A percentile compares a stretch with the other conserved stretches of the same genome.
Conservation (phyloP, 2,888 invertebrate genomes). For the Digitonthophagus gazella region DNA sequence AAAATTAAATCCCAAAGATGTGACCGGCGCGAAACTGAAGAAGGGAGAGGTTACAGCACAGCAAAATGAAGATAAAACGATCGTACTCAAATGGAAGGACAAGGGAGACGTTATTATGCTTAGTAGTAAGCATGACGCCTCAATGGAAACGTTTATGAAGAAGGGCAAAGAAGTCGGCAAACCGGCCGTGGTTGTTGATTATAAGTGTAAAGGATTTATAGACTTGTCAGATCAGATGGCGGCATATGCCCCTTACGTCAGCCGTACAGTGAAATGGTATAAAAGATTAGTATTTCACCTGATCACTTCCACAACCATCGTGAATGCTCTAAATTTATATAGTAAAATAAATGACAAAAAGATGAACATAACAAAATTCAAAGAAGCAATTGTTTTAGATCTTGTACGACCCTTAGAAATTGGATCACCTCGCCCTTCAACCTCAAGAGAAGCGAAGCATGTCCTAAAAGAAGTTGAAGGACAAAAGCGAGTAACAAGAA, state of each 20-base stretch:
- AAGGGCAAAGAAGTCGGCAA: no score
- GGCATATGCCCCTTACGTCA: no score
- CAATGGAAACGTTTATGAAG: constrained; percentile 1
- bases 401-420: not conserved
- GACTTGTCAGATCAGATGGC: no score
- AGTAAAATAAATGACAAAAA: constrained; percentile 1
- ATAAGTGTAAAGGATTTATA: no score
- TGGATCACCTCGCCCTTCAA: no score
- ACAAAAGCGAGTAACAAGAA: not conserved
- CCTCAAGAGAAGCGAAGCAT: not conserved
- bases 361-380: not conserved
- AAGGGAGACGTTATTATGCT: constrained; percentile 40
- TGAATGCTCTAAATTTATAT: not conserved
- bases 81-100: constrained; percentile 39
- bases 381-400: not conserved
- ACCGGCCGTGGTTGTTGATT: no score
- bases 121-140: constrained; percentile 34
- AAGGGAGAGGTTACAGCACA: constrained; percentile 21
- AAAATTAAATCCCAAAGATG: constrained; percentile 35
- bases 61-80: constrained; percentile 33
- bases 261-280: no score
- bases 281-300: no score
- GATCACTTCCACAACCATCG: not conserved
- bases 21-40: constrained; percentile 33
- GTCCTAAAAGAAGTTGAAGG: constrained; percentile 2